These are phyloP conservation scores for Frankliniella intonsa DNA, from an alignment of 2,888 invertebrate species.

Conservation along the genomic window DNA sequence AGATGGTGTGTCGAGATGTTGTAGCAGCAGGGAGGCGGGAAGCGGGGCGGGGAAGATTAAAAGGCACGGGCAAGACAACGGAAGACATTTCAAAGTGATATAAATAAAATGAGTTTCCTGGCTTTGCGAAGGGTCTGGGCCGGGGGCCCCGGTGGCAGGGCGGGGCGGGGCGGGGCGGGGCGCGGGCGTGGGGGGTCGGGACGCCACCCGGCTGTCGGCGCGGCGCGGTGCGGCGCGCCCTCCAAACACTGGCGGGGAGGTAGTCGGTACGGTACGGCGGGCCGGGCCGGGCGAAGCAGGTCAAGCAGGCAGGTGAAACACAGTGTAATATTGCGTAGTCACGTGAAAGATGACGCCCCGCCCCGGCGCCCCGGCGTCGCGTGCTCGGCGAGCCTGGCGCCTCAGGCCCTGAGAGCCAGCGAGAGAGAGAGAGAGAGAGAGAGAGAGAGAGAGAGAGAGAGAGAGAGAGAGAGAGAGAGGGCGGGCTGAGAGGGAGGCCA, in stretches of 20 bases:
- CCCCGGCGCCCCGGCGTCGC: neutral
- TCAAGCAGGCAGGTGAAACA: neutral
- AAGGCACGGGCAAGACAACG: neutral
- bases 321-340: neutral
- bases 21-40: neutral
- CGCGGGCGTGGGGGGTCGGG: no score
- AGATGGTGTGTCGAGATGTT: neutral
- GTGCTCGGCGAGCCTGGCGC: neutral
- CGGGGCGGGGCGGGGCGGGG: no score
- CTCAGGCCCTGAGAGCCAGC: neutral
- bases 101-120: constrained; percentile 14
- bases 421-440: neutral
- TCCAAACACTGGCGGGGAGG: no score
- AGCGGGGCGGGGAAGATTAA: neutral
- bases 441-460: no score
- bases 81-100: neutral
- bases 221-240: no score
- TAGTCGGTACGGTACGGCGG: no score
- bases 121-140: neutral
- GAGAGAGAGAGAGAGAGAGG: neutral
- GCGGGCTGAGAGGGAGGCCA: neutral
- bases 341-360: constrained; percentile 21
- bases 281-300: neutral
- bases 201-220: no score
- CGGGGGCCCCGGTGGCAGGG: neutral